Evolutionary conservation across 1,140 invertebrate genomes (phyloP).

Genomic region (Bombus pyrosoma): DNA sequence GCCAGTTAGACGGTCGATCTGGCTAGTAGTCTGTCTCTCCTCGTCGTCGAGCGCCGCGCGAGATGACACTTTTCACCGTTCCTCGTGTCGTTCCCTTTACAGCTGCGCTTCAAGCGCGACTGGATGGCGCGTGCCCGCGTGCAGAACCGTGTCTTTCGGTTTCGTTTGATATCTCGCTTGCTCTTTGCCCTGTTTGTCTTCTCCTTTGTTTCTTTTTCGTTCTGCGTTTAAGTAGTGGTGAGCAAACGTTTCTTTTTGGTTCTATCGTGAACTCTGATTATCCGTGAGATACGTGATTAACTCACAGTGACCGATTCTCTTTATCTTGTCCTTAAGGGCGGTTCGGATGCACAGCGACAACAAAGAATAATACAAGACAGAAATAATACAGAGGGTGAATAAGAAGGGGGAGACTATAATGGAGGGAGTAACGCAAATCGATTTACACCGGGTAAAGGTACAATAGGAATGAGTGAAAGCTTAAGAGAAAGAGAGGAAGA

Average conservation of each 20-base stretch:
- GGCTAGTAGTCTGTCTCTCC: slow-evolving; percentile 32
- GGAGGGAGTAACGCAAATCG: not conserved
- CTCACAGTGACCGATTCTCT: not conserved
- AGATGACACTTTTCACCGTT: slow-evolving; percentile 3
- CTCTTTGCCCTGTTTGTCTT: not conserved
- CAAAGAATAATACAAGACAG: not conserved
- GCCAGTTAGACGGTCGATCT: not conserved
- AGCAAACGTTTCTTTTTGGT: not conserved
- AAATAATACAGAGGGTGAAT: not conserved
- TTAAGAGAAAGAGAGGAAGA: not conserved
- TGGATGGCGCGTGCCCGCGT: not conserved
- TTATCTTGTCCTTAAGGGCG: not conserved
- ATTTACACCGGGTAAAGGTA: not conserved
- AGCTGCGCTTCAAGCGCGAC: not conserved
- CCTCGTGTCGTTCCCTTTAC: not conserved
- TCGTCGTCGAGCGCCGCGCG: slow-evolving; percentile 19
- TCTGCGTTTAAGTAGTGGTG: not conserved
- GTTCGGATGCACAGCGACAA: not conserved
- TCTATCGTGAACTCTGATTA: slow-evolving; percentile 2
- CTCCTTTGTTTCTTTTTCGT: not conserved
- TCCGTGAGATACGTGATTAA: not conserved
- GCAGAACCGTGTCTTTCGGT: not conserved
- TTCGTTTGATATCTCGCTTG: slow-evolving; percentile 3
- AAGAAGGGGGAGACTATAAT: not conserved
- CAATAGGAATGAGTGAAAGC: not conserved